Base-by-base conservation (phyloP, 2,888 invertebrate genomes). In the Stenurella melanura region DNA sequence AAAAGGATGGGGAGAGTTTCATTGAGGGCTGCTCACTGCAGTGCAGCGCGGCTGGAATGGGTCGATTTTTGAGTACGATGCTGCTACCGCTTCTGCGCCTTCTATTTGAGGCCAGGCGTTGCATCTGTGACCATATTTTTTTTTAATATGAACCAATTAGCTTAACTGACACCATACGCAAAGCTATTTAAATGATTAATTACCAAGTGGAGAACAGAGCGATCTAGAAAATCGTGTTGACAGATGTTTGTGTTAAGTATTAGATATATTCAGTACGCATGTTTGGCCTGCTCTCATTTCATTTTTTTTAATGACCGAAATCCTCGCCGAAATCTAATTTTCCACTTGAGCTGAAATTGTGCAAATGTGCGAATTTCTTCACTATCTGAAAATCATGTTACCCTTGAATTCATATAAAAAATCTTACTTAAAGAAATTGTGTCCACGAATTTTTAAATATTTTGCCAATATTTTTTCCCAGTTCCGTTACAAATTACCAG, bases 11-110 rank as follows among this genome's bases (percentile, higher is more conserved):
- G 76, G 73, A 73, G 72, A 60, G 19, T 75, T 79, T 75, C 74
- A 77, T 77, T 77, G 77, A 77, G 75, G 78, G 73, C 30, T 76
- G 70, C 75, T 72, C 72, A 75, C 73, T 77, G 77, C 77, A 79
- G 67, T 77, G 79, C 79, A 75, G 77, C 75, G 69, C 75, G 34
- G 10, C 5, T 38, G 56, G 57, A 70, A 60, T 74, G 71, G 77
- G 74, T 79, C 79, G 79, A 79, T 79, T 77, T 72, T 73, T 57
- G 72, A 64, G 66, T 75, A 71, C 61, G 70, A 74, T 57, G 61
- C 30, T 17, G 54, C 30, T 18, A 69, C 66, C 71, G 79, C 64
- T 75, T 71, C 79, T 77, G 79, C 79, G 79, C 79, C 58, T 50
- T 72, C 17, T 7, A 26, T 17, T 21, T 64, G 26, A 57, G 21